Percentiles rank a stretch among this genome's conserved stretches.
phyloP scores from a whole-genome alignment of 2,888 invertebrate species.

The Punctoribates punctum region DNA sequence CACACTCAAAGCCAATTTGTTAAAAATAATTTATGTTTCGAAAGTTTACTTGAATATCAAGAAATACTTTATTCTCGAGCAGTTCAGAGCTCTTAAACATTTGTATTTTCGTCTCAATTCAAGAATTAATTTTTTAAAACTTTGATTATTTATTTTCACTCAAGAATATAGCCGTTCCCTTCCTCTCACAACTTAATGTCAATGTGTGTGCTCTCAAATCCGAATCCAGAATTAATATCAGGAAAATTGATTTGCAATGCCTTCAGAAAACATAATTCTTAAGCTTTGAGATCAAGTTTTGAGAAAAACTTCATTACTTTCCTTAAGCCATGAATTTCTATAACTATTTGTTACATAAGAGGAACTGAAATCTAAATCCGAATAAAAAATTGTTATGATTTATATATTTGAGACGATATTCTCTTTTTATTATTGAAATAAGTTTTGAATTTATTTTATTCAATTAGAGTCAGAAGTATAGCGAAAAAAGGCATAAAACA shows the following conservation, averaged over 20 bases:
- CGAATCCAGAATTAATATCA: neutral
- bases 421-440: constrained; percentile 14
- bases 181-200: neutral
- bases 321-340: constrained; percentile 10
- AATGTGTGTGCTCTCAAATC: neutral
- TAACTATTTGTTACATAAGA: neutral
- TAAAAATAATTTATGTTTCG: constrained; percentile 2
- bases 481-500: neutral
- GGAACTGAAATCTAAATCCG: neutral
- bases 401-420: neutral
- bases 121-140: neutral
- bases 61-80: neutral
- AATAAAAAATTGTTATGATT: neutral
- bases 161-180: neutral
- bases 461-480: neutral
- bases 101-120: neutral
- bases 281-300: neutral
- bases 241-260: neutral
- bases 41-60: neutral
- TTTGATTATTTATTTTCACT: constrained; percentile 19
- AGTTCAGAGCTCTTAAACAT: neutral
- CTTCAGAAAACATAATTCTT: neutral
- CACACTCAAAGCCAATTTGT: constrained; percentile 28
- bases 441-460: constrained; percentile 8
- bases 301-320: constrained; percentile 1